Evolutionary conservation across 2,113 vertebrate genomes (phyloP).

Genomic region (Pipra filicauda): DNA sequence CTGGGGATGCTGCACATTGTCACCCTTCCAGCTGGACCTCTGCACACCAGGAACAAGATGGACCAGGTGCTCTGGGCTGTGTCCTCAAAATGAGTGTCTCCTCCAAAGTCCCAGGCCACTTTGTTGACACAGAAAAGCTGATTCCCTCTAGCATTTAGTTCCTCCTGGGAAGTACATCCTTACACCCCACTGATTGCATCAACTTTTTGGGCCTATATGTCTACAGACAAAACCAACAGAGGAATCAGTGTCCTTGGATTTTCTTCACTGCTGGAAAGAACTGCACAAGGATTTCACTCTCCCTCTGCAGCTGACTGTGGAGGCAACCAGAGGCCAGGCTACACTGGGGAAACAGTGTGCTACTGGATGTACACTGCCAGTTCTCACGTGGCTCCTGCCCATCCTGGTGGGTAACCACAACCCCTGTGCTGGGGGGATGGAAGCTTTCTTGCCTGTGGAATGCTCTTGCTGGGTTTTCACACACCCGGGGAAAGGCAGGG

Average conservation of each 20-base stretch:
- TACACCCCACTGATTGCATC: background rate
- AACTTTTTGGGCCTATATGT: background rate
- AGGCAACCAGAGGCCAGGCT: background rate
- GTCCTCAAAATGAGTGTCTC: background rate
- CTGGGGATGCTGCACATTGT: background rate
- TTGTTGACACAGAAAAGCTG: background rate
- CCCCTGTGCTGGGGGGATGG: background rate
- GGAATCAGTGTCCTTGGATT: background rate
- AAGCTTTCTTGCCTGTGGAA: background rate
- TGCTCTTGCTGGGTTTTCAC: background rate
- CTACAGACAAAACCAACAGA: background rate
- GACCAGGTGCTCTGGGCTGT: background rate
- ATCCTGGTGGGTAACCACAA: background rate
- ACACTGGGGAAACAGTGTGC: rapidly evolving
- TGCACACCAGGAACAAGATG: background rate
- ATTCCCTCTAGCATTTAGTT: background rate
- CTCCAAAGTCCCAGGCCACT: background rate
- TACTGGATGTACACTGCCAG: background rate
- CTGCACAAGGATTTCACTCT: background rate
- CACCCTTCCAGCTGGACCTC: background rate
- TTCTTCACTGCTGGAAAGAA: background rate
- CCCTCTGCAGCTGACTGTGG: background rate
- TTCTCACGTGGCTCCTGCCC: background rate
- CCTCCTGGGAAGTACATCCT: background rate
- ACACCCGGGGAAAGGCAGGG: background rate